Base-by-base conservation (phyloP, 2,888 invertebrate species). In the Mycalesis mineus region DNA sequence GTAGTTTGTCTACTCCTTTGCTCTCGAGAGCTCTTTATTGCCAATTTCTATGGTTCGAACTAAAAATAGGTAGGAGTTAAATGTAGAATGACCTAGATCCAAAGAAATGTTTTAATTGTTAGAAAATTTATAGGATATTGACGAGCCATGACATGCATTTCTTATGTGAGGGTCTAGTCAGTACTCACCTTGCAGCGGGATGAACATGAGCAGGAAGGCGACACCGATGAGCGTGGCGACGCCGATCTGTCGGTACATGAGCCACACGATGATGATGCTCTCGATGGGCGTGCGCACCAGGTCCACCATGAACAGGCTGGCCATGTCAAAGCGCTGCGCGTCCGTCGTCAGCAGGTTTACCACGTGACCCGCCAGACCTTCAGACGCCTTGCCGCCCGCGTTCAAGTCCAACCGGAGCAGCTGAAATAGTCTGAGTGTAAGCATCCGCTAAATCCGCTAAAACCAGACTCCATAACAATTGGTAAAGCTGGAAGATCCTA, bases 301-400 rank as follows among this genome's bases (percentile, higher is more conserved):
- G 72, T 95, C 96, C 77, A 96, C 95, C 15, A 96, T 82, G 75
- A 96, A 96, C 52, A 96, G 85, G 15, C 94, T 91, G 7, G 94
- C 94, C 82, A 95, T 91, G 79, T 97, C 97, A 80, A 97, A 96
- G 59, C 97, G 85, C 65, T 93, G 94, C 0, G 97, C 96, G 79
- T 98, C 97, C 56, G 97, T 97, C 0, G 97, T 96, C 61, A 97
- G 78, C 36, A 97, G 79, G 82, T 95, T 94, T 51, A 96, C 52
- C 92, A 95, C 83, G 92, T 92, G 64, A 85, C 94, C 76, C 90
- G 84, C 60, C 91, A 95, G 57, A 84, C 93, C 87, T 92, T 94
- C 80, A 79, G 94, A 71, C 88, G 88, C 78, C 62, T 90, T 80
- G 11, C 84, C 82, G 0, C 84, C 85, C 0, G 95, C 93, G 0